Evolutionary conservation across 2,797 vertebrate species (phyloP), one percentile per base, ranked within the genome.

Genomic region (Bovichtus diacanthus): DNA sequence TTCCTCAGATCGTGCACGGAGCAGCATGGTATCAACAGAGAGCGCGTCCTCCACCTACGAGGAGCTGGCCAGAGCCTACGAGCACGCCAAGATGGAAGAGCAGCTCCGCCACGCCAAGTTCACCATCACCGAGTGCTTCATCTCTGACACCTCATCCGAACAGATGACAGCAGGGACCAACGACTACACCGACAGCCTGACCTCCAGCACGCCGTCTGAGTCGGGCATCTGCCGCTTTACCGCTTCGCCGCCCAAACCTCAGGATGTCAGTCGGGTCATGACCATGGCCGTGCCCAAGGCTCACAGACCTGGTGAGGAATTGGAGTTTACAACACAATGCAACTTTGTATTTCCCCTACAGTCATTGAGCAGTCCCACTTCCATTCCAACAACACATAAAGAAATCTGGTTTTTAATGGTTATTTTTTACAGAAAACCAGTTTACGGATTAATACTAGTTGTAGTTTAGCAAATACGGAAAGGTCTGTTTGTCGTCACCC

Each of bases 121-220:
- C 96, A 99, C 98, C 93, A 99, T 99, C 94, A 99, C 98, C 0
- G 98, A 99, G 87, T 99, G 98, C 96, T 99, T 99, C 96, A 99
- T 99, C 88, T 99, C 98, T 2, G 98, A 99, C 95, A 99, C 98
- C 0, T 99, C 98, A 0, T 99, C 98, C 0, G 98, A 99, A 84
- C 98, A 99, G 95, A 95, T 99, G 94, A 99, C 98, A 56, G 98
- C 98, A 84, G 98, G 98, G 95, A 99, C 98, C 92, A 99, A 99
- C 8, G 98, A 99, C 90, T 99, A 99, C 95, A 99, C 98, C 3
- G 98, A 99, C 96, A 99, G 98, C 90, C 93, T 99, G 91, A 97
- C 98, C 79, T 99, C 98, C 93, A 99, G 98, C 95, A 99, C 98
- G 41, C 98, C 98, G 1, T 99, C 98, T 19, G 98, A 99, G 92